Evolutionary conservation across 2,888 invertebrate genomes (phyloP).

Genomic region (Busseola fusca): DNA sequence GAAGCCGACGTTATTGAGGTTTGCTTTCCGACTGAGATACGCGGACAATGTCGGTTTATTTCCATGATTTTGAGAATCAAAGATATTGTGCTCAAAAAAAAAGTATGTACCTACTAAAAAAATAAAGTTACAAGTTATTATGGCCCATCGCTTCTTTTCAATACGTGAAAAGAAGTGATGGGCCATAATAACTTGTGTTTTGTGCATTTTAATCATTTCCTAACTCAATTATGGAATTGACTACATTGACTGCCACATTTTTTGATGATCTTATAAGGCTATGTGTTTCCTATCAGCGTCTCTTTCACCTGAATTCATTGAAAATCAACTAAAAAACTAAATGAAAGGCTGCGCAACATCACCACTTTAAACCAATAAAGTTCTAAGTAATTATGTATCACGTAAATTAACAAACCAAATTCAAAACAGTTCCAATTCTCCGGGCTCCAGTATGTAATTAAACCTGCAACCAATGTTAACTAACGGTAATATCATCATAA

Average conservation of each 20-base stretch:
- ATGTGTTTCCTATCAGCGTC: neutral
- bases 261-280: neutral
- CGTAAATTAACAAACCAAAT: neutral
- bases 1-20: conserved; percentile 30
- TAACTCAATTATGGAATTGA: neutral
- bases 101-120: neutral
- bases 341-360: neutral
- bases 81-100: neutral
- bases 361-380: neutral
- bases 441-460: conserved; percentile 7
- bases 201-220: neutral
- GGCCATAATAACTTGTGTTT: neutral
- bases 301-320: neutral
- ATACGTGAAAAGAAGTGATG: too few relatives aligned
- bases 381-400: neutral
- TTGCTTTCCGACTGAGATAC: conserved; percentile 17
- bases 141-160: too few relatives aligned
- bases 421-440: neutral
- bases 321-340: neutral
- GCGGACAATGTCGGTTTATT: conserved; percentile 16
- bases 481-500: neutral
- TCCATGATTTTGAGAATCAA: neutral
- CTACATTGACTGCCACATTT: neutral
- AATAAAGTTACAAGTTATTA: neutral
- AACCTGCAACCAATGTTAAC: conserved; percentile 1